Conservation (phyloP, 64 coral and sea anemone species). For the Dendrophyllia cribrosa region DNA sequence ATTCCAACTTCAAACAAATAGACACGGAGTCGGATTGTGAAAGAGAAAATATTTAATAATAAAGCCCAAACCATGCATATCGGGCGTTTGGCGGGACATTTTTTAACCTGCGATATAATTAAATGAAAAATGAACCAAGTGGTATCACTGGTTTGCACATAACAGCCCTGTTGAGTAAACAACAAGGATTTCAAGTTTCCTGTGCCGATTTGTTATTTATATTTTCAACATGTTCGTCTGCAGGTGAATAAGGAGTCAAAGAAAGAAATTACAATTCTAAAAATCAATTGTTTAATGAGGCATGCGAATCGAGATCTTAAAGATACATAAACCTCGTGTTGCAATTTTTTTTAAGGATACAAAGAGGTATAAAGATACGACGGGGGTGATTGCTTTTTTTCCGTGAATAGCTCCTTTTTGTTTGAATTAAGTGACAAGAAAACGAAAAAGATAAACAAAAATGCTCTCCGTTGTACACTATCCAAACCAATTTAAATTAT, state of each 20-base stretch:
- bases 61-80: neutral
- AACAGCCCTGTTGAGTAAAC: neutral
- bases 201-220: slow-evolving; percentile 6
- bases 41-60: slow-evolving; percentile 35
- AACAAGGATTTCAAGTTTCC: neutral
- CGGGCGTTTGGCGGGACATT: neutral
- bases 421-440: neutral
- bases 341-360: too few species aligned
- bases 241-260: neutral
- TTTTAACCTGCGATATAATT: slow-evolving; percentile 9
- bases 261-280: neutral
- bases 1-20: neutral
- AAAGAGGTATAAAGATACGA: too few species aligned
- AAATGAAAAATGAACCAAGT: neutral
- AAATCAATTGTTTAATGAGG: neutral
- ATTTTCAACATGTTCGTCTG: neutral
- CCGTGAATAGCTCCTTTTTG: neutral
- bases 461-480: neutral
- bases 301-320: neutral
- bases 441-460: neutral
- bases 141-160: neutral
- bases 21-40: neutral
- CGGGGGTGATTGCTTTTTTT: neutral
- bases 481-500: slow-evolving; percentile 35
- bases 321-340: slow-evolving; percentile 5